Conservation (phyloP, 2,113 vertebrate genomes). For the Hippocampus zosterae region DNA sequence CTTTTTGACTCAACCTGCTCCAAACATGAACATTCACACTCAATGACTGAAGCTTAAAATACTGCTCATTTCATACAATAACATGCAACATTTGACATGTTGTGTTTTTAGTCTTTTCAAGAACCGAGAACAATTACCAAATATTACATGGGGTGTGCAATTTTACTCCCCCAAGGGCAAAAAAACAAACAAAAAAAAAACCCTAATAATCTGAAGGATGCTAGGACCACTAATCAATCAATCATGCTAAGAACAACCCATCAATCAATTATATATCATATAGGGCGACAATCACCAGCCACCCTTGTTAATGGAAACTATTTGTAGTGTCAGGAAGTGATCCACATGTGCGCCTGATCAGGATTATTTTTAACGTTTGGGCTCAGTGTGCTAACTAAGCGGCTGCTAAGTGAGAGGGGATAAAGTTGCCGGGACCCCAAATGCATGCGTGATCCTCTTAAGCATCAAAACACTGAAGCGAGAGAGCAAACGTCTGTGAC, state of each 20-base stretch:
- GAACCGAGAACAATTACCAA: background rate
- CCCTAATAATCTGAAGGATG: background rate
- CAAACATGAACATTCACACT: conserved; percentile 9
- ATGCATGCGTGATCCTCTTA: conserved; percentile 53
- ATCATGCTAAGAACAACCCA: background rate
- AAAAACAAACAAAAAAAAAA: too few relatives aligned
- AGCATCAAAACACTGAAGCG: conserved; percentile 17
- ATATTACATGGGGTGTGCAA: background rate
- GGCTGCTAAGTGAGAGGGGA: conserved; percentile 28
- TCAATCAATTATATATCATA: background rate
- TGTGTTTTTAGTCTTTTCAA: background rate
- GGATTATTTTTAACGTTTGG: conserved; percentile 29
- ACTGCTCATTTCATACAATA: background rate
- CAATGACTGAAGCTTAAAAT: background rate
- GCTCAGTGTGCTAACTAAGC: conserved; percentile 26
- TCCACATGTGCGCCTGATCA: background rate
- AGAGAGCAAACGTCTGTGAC: conserved; percentile 5
- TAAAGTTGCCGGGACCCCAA: conserved; percentile 41
- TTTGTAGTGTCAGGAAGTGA: background rate
- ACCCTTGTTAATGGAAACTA: background rate
- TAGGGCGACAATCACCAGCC: background rate
- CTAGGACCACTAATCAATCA: background rate
- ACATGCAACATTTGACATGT: background rate
- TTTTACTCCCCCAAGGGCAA: too few relatives aligned
- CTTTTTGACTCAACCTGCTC: conserved; percentile 42